Evolutionary conservation across 2,113 vertebrate genomes (phyloP).

Genomic region (Eurystomus gularis): DNA sequence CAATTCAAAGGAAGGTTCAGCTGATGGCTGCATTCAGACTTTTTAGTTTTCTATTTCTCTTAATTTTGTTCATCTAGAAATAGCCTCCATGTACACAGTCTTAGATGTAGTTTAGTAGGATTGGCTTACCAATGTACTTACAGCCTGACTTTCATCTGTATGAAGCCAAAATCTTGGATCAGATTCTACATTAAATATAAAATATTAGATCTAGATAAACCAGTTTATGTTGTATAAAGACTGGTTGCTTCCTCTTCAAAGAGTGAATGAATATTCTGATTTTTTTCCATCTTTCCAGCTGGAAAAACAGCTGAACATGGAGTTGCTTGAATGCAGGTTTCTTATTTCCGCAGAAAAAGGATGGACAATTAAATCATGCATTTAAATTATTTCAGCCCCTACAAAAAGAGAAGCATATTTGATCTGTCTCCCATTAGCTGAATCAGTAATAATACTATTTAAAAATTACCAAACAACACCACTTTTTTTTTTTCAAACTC

Average conservation of each 20-base stretch:
- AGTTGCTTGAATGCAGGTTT: conserved; percentile 23
- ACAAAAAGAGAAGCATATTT: neutral
- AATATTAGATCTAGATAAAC: conserved; percentile 22
- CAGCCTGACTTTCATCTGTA: neutral
- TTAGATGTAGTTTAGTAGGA: neutral
- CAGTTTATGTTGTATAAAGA: conserved; percentile 35
- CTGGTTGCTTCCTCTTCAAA: conserved; percentile 48
- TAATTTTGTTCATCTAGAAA: conserved; percentile 30
- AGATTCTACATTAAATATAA: neutral
- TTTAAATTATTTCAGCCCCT: conserved; percentile 10
- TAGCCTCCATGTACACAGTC: neutral
- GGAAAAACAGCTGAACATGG: conserved; percentile 41
- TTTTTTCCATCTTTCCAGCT: conserved; percentile 12
- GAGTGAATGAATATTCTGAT: neutral
- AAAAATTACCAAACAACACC: neutral
- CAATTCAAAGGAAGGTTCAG: neutral
- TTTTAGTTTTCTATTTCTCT: neutral
- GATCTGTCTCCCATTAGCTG: neutral
- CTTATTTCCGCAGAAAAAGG: conserved; percentile 15
- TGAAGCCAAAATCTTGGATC: conserved; percentile 18
- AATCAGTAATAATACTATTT: neutral
- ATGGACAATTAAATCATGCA: neutral
- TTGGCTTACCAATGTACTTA: neutral
- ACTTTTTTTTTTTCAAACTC: neutral
- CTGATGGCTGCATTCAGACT: conserved; percentile 1